A percentile compares a stretch with the other conserved stretches of the same genome.
Conservation (phyloP, 2,797 vertebrate genomes). For the Sylvia borin region DNA sequence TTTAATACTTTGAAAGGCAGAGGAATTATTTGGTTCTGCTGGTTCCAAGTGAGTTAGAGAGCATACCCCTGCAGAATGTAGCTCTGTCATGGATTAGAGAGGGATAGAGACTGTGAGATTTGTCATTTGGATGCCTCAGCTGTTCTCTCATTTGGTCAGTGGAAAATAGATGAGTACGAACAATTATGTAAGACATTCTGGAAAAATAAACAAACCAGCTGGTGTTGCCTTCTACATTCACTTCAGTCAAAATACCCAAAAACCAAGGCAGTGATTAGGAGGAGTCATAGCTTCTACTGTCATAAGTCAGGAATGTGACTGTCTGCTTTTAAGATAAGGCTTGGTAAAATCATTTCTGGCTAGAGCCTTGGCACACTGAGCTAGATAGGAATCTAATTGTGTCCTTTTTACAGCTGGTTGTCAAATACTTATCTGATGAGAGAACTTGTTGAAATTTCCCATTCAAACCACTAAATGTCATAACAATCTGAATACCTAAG, state of each 20-base stretch:
- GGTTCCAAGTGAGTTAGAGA: accelerated
- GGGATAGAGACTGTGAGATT: neutral
- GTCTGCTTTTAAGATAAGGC: constrained; percentile 34
- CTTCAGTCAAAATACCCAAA: neutral
- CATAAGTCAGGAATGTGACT: constrained; percentile 30
- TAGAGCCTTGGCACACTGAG: neutral
- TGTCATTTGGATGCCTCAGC: neutral
- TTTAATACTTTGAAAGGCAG: neutral
- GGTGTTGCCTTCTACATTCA: neutral
- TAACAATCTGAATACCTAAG: neutral
- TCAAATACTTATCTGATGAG: constrained; percentile 43
- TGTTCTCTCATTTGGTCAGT: neutral
- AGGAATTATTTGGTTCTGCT: neutral
- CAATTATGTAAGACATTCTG: neutral
- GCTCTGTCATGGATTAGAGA: neutral
- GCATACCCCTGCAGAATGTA: neutral
- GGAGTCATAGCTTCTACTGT: neutral
- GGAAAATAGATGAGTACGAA: neutral
- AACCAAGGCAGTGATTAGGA: neutral
- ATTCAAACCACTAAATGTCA: neutral
- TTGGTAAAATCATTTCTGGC: neutral
- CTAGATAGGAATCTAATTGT: neutral
- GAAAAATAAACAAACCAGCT: neutral
- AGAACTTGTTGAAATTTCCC: neutral
- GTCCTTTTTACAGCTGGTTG: neutral